Evolutionary conservation across 2,797 vertebrate genomes (phyloP).

Genomic region (Syndactyla subalaris): DNA sequence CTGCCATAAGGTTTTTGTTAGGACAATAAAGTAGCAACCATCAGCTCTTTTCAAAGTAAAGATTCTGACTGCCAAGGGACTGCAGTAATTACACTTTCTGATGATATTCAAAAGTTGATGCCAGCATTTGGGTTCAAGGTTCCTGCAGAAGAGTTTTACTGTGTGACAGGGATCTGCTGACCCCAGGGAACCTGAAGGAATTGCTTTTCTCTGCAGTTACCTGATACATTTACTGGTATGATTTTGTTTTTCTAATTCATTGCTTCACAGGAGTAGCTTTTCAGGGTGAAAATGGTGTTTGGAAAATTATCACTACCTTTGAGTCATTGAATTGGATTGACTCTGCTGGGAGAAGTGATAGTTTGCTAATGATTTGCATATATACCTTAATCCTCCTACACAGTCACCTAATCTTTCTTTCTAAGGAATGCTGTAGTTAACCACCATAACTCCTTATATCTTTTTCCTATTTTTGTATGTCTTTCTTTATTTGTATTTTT

Average conservation of each 20-base stretch:
- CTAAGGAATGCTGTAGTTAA: background rate
- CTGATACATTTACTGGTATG: fast-evolving
- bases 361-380: background rate
- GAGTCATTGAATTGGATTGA: background rate
- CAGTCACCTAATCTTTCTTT: background rate
- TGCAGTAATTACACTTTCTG: background rate
- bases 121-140: background rate
- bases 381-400: background rate
- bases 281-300: background rate
- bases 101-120: background rate
- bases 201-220: background rate
- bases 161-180: background rate
- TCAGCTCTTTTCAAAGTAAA: background rate
- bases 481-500: background rate
- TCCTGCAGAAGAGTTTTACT: background rate
- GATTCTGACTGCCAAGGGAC: background rate
- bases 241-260: background rate
- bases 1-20: background rate
- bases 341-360: background rate
- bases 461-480: background rate
- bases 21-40: background rate
- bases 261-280: background rate
- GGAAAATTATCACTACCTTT: background rate
- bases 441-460: background rate
- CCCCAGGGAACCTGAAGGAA: background rate